Evolutionary conservation across 2,888 invertebrate species (phyloP), one percentile per base, ranked within the genome.

Genomic region (Zonitis immaculata): DNA sequence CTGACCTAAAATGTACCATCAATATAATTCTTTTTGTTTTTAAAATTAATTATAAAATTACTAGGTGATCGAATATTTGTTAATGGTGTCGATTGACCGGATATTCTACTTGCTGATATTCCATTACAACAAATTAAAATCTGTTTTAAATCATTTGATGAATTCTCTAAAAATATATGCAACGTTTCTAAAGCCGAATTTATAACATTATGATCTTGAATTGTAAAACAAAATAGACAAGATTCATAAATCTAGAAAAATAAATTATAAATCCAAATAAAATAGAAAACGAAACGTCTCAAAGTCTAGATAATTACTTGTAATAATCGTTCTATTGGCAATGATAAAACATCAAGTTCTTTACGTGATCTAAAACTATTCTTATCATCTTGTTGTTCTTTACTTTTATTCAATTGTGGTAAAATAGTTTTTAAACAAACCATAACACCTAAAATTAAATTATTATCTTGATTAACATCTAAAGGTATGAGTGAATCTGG

Each of bases 171-270:
- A 3, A 90, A 68, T 45, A 84, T 82, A 18, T 84, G 82, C 25
- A 91, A 77, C 66, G 84, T 80, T 74, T 97, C 96, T 70, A 96
- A 79, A 14, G 93, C 85, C 1, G 91, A 86, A 69, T 94, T 94
- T 63, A 92, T 86, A 52, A 94, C 84, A 73, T 94, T 94, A 74
- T 95, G 95, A 74, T 95, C 91, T 6, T 78, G 76, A 64, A 86
- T 85, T 22, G 80, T 78, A 51, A 85, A 79, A 75, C 87, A 88
- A 68, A 85, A 78, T 47, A 91, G 75, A 73, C 88, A 89, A 52
- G 90, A 79, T 73, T 89, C 87, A 73, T 89, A 91, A 27, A 91
- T 79, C 85, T 91, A 78, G 59, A 81, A 77, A 66, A 32, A 80
- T 73, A 62, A 77, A 76, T 62, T 20, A 4, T 20, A 5, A 20